Evolutionary conservation across 2,888 invertebrate genomes (phyloP), one percentile per base, ranked within the genome.

Genomic region (Protonemura montana): DNA sequence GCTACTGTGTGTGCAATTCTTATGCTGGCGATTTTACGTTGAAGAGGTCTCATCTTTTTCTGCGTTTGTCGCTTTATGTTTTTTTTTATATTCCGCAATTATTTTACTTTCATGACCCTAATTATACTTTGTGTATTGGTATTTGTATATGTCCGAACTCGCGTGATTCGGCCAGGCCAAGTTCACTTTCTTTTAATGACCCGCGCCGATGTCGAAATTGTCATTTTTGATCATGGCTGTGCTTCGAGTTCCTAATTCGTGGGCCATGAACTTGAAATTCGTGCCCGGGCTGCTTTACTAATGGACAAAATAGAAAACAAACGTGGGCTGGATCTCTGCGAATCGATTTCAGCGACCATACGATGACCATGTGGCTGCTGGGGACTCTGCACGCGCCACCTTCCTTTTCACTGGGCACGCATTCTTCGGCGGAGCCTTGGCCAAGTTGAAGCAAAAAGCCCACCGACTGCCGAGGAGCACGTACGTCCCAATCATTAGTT

Each of bases 121-220:
- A 81, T 81, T 81, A 81, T 26, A 78, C 28, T 78, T 16, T 13
- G 78, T 13, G 28, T 78, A 27, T 78, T 26, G 26, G 59, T 59
- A 78, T 78, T 78, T 26, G 78, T 26, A 10, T 7, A 6, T 78
- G 27, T 10, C 78, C 28, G 27, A 78, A 27, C 26, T 78, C 78
- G 10, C 78, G 26, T 78, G 78, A 78, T 78, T 82, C 82, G 82
- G 21, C 21, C 82, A 82, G 26, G 41, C 13, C 78, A 28, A 78
- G 78, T 82, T 84, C 84, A 84, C 84, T 84, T 84, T 84, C 84
- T 84, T 84, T 84, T 84, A 84, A 84, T 84, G 59, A 76, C 30
- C 81, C 81, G 26, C 28, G n/a, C 29, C 29, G n/a, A 27, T 29
- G 81, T 30, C 30, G 76, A 76, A 84, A 76, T 28, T 84, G 84